These are phyloP conservation scores for Galerucella pusilla DNA, from an alignment of 2,888 invertebrate genomes.

Conservation along the genomic window DNA sequence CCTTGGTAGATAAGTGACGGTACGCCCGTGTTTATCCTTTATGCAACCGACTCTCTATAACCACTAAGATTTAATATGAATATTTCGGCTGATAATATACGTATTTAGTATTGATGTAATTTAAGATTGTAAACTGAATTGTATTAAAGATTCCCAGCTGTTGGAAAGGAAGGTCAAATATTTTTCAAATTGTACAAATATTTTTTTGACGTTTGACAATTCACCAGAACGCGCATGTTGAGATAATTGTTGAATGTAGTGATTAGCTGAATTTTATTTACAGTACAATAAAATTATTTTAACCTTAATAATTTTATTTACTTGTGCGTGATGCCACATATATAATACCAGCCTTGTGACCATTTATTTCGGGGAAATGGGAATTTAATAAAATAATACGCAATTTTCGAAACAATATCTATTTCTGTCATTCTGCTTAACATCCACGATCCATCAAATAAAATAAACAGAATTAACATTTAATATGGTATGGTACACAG, in stretches of 20 bases:
- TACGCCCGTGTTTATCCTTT: not conserved
- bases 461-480: slow-evolving; percentile 43
- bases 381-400: slow-evolving; percentile 4
- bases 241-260: not conserved
- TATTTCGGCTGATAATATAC: not conserved
- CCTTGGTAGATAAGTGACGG: too few species aligned
- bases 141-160: too few species aligned
- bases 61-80: not conserved
- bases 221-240: not conserved
- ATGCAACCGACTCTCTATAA: not conserved
- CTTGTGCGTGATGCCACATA: too few species aligned
- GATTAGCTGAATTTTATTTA: too few species aligned
- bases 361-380: not conserved
- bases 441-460: slow-evolving; percentile 48
- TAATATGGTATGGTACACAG: slow-evolving; percentile 27
- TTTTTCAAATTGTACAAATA: too few species aligned
- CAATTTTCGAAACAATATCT: slow-evolving; percentile 52
- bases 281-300: too few species aligned
- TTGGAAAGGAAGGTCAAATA: too few species aligned
- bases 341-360: too few species aligned
- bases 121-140: not conserved
- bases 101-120: not conserved
- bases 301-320: too few species aligned
- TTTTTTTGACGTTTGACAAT: not conserved
- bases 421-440: slow-evolving; percentile 53